Percentiles rank a stretch among this genome's conserved stretches.
These are phyloP conservation scores for Grus americana DNA, from an alignment of 2,113 vertebrate genomes.

Conservation along the genomic window DNA sequence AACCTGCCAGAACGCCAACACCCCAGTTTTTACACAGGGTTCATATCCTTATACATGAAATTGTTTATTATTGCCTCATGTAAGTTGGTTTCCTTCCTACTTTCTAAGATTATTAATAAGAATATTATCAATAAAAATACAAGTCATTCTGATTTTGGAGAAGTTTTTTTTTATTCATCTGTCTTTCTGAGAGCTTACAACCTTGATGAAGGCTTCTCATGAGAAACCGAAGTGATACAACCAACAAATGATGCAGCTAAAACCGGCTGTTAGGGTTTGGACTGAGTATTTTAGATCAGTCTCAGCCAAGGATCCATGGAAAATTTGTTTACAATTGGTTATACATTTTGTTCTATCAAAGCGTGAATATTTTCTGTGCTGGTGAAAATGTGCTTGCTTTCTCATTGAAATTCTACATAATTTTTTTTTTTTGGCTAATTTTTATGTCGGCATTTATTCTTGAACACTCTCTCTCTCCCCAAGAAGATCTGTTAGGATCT, in stretches of 20 bases:
- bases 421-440: not conserved
- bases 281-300: not conserved
- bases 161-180: not conserved
- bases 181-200: not conserved
- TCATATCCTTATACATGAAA: not conserved
- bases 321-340: not conserved
- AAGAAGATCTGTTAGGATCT: not conserved
- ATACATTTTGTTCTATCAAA: not conserved
- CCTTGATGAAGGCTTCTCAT: not conserved
- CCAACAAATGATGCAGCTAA: not conserved
- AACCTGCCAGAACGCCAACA: not conserved
- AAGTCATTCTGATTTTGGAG: not conserved
- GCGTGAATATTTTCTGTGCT: not conserved
- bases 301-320: not conserved
- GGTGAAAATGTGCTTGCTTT: not conserved
- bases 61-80: not conserved
- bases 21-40: rapidly evolving
- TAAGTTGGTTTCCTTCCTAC: not conserved
- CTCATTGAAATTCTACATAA: not conserved
- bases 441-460: not conserved
- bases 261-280: not conserved
- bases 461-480: not conserved
- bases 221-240: not conserved
- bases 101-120: not conserved
- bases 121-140: not conserved